Conservation (phyloP, 1,140 invertebrate species). For the Rhagoletis pomonella region DNA sequence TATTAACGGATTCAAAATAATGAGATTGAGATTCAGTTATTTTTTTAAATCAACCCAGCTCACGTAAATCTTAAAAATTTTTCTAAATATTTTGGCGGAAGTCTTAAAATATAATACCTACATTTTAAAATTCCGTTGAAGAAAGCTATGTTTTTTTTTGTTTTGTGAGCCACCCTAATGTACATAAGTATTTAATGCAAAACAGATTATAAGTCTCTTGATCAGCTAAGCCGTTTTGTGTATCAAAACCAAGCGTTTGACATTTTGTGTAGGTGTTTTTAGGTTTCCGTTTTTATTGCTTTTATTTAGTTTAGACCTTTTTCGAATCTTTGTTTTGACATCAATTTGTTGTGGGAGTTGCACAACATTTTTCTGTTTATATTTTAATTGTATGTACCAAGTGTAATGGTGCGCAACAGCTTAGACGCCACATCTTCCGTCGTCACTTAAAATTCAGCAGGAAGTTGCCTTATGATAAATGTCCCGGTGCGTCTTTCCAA, state of each 20-base stretch:
- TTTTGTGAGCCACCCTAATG: neutral
- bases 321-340: neutral
- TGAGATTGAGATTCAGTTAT: neutral
- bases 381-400: neutral
- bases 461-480: constrained; percentile 36
- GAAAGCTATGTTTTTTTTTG: neutral
- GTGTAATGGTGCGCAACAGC: neutral
- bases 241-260: neutral
- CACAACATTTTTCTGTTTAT: neutral
- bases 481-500: constrained; percentile 10
- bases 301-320: neutral
- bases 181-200: too few relatives aligned
- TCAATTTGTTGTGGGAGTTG: constrained; percentile 18
- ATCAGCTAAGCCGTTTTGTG: neutral
- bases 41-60: neutral
- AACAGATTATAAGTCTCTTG: neutral
- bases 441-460: constrained; percentile 2
- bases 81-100: too few relatives aligned
- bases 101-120: too few relatives aligned
- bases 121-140: too few relatives aligned
- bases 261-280: constrained; percentile 8
- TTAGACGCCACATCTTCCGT: constrained; percentile 20
- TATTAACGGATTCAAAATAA: too few relatives aligned
- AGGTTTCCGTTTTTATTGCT: neutral
- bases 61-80: neutral